phyloP scores from a whole-genome alignment of 2,888 invertebrate genomes.

The Xiphydria camelus region DNA sequence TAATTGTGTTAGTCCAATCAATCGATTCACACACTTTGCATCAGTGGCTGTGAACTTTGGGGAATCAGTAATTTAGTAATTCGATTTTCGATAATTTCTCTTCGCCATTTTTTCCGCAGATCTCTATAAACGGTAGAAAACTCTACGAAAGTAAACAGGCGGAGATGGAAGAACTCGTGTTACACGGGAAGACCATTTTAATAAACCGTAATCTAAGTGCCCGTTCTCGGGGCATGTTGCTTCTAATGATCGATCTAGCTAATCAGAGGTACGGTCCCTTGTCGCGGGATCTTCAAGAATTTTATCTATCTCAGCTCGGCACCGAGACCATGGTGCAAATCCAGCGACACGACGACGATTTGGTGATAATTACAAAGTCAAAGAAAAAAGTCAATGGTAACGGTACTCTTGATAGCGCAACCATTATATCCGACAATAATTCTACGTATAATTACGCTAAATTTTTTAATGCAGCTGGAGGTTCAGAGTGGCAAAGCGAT shows the following conservation, averaged over 20 bases:
- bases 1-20: no score
- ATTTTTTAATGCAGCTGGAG: background rate
- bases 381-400: slow-evolving; percentile 1
- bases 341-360: slow-evolving; percentile 25
- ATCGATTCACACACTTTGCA: no score
- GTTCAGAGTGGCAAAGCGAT: background rate
- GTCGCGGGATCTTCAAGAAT: slow-evolving; percentile 48
- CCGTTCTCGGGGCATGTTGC: slow-evolving; percentile 51
- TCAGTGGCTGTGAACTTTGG: no score
- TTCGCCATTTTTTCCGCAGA: background rate
- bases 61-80: no score
- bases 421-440: background rate
- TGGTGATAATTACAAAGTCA: slow-evolving; percentile 6
- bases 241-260: slow-evolving; percentile 55
- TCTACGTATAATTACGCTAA: background rate
- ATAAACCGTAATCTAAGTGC: slow-evolving; percentile 47
- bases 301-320: slow-evolving; percentile 53
- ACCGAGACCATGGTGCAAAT: slow-evolving; percentile 45
- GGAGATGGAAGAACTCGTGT: slow-evolving; percentile 47
- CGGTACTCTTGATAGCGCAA: slow-evolving; percentile 4
- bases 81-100: no score
- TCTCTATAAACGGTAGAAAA: background rate
- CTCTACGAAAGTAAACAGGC: background rate
- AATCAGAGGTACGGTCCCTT: slow-evolving; percentile 51
- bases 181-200: slow-evolving; percentile 47